phyloP scores from a whole-genome alignment of 2,888 invertebrate genomes.

The Drosophila picticornis region DNA sequence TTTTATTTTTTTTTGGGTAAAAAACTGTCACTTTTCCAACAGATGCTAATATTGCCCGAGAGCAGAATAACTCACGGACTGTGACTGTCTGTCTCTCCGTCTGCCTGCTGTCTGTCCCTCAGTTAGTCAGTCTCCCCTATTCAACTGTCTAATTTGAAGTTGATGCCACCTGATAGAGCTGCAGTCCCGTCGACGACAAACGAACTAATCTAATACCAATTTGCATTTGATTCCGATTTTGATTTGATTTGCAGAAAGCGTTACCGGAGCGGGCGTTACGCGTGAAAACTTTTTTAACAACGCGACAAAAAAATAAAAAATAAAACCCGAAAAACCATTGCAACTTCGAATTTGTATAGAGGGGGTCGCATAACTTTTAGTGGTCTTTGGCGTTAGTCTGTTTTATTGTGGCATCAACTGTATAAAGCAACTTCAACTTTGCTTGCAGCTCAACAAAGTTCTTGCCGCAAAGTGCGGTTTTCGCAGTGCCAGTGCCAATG shows the following conservation, averaged over 20 bases:
- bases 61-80: conserved; percentile 20
- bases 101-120: conserved; percentile 11
- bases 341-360: conserved; percentile 38
- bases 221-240: conserved; percentile 79
- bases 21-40: conserved; percentile 61
- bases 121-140: not conserved
- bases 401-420: conserved; percentile 46
- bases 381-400: conserved; percentile 47
- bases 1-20: conserved; percentile 17
- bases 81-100: conserved; percentile 11
- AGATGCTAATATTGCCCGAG: conserved; percentile 53
- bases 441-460: conserved; percentile 49
- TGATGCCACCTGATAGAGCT: conserved; percentile 52
- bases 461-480: conserved; percentile 55
- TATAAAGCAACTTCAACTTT: conserved; percentile 54
- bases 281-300: conserved; percentile 57
- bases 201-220: conserved; percentile 80
- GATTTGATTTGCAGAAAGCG: conserved; percentile 63
- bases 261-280: conserved; percentile 36
- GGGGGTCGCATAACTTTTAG: conserved; percentile 55
- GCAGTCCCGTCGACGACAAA: conserved; percentile 55
- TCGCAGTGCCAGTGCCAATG: conserved; percentile 35
- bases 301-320: conserved; percentile 26
- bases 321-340: conserved; percentile 39
- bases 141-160: conserved; percentile 61